Evolutionary conservation across 2,888 invertebrate genomes (phyloP), one percentile per base, ranked within the genome.

Genomic region (Parasteatoda lunata): DNA sequence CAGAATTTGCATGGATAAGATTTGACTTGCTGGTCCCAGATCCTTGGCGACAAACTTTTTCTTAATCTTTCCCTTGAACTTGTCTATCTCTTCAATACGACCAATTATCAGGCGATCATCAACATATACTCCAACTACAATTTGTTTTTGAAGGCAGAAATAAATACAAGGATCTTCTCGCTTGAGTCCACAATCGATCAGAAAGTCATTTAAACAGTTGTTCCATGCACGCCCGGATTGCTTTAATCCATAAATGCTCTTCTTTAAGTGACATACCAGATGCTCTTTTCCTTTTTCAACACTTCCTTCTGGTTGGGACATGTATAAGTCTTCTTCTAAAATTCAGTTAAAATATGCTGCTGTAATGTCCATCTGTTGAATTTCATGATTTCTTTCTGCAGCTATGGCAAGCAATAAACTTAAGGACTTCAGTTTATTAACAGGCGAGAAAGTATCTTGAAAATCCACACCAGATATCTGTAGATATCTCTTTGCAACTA

Each of bases 141-240:
- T 49, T 5, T 79, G 59, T 47, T 73, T 73, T 5, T 64, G n/a
- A 7, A 47, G 49, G 6, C 30, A n/a, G 66, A 70, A 79, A 47
- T 82, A 83, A n/a, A 85, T 68, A 69, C 81, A 80, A 45, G 52
- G 64, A 3, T 85, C 85, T 51, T 68, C 49, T 47, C 13, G 30
- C 51, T 45, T 51, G 4, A 83, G 45, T 66, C 75, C 76, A 15
- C 45, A 47, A 1, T 30, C 4, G 7, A 48, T 9, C 13, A 83
- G 69, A n/a, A 73, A 72, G n/a, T 73, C 6, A n/a, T 73, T 52
- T 7, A 84, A 49, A 47, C 68, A 73, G 9, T n/a, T 48, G 51
- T 75, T 73, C 73, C 72, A 85, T 48, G 47, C 48, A n/a, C 68
- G 68, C 6, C 51, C 80, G 3, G 80, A 72, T 30, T 83, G 81